Base-by-base conservation (phyloP, 2,888 invertebrate species). In the Halictus ligatus region DNA sequence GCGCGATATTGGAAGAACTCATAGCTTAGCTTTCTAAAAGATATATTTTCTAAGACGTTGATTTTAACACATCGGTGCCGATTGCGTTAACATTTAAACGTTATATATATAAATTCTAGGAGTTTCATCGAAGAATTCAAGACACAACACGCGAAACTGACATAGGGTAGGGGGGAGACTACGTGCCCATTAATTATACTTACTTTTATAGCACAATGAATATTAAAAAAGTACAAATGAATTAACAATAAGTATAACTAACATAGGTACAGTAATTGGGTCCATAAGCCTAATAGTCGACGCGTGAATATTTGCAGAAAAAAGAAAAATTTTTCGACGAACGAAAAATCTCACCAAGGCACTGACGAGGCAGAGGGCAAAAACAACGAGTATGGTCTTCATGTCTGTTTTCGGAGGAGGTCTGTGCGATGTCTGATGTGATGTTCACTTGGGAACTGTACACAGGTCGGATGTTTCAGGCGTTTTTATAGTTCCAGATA, bases 401-500 rank as follows among this genome's bases (percentile, higher is more conserved):
- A 89, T 89, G 46, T 75, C 83, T 78, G 18, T 60, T 83, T 40
- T 13, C 25, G 18, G 13, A 10, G 35, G 40, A 64, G 25, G 29
- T 43, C 40, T 21, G 50, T 3, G 1, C 21, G 18, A 83, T 46
- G 40, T 35, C 35, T 7, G 35, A 10, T 25, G 35, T 12, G 75
- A 43, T 72, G 81, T 78, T 75, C 80, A 78, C 75, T 58, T 29
- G 76, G 64, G 75, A 75, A 88, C 89, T 91, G 87, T 75, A 81
- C 85, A 74, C 73, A 78, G 25, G 10, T 40, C 69, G 71, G 29
- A 75, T 73, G 69, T 46, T 64, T 54, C 78, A 54, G 74, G 83
- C 75, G 88, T 86, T 89, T 91, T 91, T 91, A 91, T 91, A 91
- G 79, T 79, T 86, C 78, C 46, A 75, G 80, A 75, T 74, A 40